Percentiles rank a stretch among this genome's conserved stretches.
These are phyloP conservation scores for Lepas anatifera DNA, from an alignment of 2,888 invertebrate species.

Conservation along the genomic window DNA sequence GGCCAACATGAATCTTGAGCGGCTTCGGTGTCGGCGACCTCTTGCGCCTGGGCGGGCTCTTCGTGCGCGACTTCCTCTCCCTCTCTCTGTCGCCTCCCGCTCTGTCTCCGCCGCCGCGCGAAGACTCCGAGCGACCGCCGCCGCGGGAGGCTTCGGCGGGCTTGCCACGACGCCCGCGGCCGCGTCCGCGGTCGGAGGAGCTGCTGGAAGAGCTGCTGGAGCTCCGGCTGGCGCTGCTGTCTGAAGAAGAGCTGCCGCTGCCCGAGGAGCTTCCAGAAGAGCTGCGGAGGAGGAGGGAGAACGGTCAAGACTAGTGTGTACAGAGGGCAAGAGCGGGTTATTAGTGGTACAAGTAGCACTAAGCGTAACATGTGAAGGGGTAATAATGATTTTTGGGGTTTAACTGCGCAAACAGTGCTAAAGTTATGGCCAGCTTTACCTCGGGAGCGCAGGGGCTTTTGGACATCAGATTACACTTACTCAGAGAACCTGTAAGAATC, in stretches of 20 bases:
- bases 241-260: slow-evolving; percentile 26
- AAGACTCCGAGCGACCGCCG: slow-evolving; percentile 19
- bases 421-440: no score
- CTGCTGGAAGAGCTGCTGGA: slow-evolving; percentile 26
- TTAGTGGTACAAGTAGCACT: no score
- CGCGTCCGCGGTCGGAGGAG: slow-evolving; percentile 31
- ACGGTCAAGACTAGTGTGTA: no score
- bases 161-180: slow-evolving; percentile 28
- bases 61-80: slow-evolving; percentile 40
- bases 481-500: no score
- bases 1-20: slow-evolving; percentile 85
- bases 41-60: slow-evolving; percentile 47
- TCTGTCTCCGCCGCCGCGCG: slow-evolving; percentile 21
- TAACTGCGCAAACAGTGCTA: no score
- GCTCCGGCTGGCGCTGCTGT: slow-evolving; percentile 26
- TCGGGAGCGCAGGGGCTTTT: no score
- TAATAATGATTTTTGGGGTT: no score
- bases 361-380: no score
- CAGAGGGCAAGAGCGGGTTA: no score
- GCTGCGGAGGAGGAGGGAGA: neutral
- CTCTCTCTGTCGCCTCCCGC: slow-evolving; percentile 20
- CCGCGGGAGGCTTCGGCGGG: slow-evolving; percentile 14
- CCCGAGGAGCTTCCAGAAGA: slow-evolving; percentile 35
- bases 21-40: slow-evolving; percentile 83
- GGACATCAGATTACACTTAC: no score